Conservation (phyloP, 2,888 invertebrate species). For the Parnassius apollo region DNA sequence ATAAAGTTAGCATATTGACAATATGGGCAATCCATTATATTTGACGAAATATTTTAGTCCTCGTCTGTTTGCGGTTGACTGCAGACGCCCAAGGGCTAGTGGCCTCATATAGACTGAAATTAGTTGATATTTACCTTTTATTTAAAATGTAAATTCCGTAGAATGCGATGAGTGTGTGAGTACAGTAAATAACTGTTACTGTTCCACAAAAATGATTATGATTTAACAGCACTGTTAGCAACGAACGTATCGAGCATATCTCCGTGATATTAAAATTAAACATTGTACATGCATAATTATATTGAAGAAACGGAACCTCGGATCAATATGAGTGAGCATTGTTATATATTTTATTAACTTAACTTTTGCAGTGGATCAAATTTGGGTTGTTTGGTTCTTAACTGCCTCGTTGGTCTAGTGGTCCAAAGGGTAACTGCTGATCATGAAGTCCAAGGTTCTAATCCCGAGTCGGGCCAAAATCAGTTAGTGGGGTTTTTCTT, state of each 20-base stretch:
- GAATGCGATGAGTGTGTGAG: not conserved
- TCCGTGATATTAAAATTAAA: conserved; percentile 16
- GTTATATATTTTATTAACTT: conserved; percentile 1
- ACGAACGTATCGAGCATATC: conserved; percentile 17
- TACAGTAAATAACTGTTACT: conserved; percentile 13
- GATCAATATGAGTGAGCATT: conserved; percentile 27
- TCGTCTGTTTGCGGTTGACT: too few species aligned
- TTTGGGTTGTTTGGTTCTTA: conserved; percentile 13
- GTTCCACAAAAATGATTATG: conserved; percentile 18
- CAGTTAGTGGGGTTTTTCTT: too few species aligned
- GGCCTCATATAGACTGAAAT: too few species aligned
- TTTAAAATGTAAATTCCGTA: not conserved
- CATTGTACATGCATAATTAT: conserved; percentile 21
- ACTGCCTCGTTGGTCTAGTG: too few species aligned
- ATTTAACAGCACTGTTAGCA: conserved; percentile 1
- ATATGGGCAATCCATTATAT: too few species aligned
- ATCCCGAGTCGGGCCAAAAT: too few species aligned
- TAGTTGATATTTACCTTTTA: too few species aligned
- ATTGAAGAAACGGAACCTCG: conserved; percentile 4
- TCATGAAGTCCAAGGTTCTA: too few species aligned
- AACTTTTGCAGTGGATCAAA: not conserved
- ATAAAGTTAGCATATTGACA: too few species aligned
- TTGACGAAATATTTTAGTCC: too few species aligned
- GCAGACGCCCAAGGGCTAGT: too few species aligned
- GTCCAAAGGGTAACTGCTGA: too few species aligned